A percentile compares a stretch with the other conserved stretches of the same genome.
Conservation (phyloP, 2,888 invertebrate species). For the Priocnemis perturbator region DNA sequence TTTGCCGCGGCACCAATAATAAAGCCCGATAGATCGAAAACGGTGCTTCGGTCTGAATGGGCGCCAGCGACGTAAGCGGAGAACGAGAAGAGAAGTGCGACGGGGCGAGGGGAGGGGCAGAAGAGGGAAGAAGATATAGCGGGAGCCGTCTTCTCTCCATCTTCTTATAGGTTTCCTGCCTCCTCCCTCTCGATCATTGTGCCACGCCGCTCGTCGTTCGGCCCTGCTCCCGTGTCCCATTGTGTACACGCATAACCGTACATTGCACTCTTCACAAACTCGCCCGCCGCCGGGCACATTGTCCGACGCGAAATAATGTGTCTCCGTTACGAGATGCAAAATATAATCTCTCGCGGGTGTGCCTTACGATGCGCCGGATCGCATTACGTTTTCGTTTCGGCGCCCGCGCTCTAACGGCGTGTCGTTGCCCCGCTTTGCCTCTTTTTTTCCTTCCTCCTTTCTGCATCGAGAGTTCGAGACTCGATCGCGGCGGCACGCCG, state of each 20-base stretch:
- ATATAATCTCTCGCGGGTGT: constrained; percentile 37
- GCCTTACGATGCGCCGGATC: constrained; percentile 25
- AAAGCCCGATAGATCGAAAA: constrained; percentile 9
- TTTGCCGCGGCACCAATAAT: constrained; percentile 13
- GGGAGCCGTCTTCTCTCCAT: constrained; percentile 16
- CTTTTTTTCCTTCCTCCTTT: background rate
- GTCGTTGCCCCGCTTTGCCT: background rate
- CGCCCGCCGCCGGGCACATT: constrained; percentile 7
- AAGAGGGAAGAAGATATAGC: constrained; percentile 25
- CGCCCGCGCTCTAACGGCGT: constrained; percentile 15
- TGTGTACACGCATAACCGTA: constrained; percentile 25
- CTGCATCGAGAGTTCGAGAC: too few relatives aligned
- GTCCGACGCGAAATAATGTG: constrained; percentile 12
- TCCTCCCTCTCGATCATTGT: constrained; percentile 29
- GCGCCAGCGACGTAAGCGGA: background rate
- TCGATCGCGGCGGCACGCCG: too few relatives aligned
- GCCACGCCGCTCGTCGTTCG: constrained; percentile 1
- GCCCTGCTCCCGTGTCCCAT: constrained; percentile 18
- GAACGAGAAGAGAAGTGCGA: background rate
- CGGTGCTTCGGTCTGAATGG: constrained; percentile 3
- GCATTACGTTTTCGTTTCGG: constrained; percentile 39
- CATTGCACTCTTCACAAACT: constrained; percentile 1
- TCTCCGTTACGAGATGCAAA: constrained; percentile 37
- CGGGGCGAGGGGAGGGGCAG: constrained; percentile 7
- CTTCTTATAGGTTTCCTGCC: constrained; percentile 46